Conservation (phyloP, 1,140 invertebrate species). For the Chelonus insularis region DNA sequence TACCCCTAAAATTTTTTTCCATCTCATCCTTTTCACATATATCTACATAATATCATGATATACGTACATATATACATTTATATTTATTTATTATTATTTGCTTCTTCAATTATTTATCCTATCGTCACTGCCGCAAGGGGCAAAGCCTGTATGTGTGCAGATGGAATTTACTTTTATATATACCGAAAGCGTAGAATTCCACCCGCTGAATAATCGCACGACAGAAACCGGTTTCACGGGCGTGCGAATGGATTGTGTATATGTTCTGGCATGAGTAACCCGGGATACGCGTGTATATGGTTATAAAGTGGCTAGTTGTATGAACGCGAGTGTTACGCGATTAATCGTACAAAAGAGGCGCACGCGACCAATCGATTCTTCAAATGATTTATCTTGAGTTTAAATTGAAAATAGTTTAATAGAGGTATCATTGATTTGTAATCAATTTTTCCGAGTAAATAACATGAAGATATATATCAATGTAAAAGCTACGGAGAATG, state of each 20-base stretch:
- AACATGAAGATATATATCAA: no score
- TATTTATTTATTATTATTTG: no score
- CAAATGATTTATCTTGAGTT: neutral
- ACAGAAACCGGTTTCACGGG: constrained; percentile 45
- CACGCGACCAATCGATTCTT: constrained; percentile 10
- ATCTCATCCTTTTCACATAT: no score
- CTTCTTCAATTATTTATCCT: constrained; percentile 3
- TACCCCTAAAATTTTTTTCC: no score
- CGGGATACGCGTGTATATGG: neutral
- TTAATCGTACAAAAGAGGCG: constrained; percentile 16
- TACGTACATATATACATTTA: no score
- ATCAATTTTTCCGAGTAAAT: no score
- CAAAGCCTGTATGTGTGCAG: neutral
- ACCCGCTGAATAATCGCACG: constrained; percentile 37
- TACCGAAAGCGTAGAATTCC: constrained; percentile 48
- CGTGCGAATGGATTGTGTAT: constrained; percentile 27
- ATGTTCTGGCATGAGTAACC: neutral
- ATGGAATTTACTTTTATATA: constrained; percentile 44
- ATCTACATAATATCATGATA: no score
- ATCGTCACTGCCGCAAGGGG: constrained; percentile 14
- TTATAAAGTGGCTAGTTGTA: neutral
- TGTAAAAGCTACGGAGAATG: no score
- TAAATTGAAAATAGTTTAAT: neutral
- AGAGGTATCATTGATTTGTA: neutral
- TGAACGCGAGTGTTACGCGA: constrained; percentile 10